Conservation (phyloP, 2,888 invertebrate genomes). For the Spilosoma lubricipeda region DNA sequence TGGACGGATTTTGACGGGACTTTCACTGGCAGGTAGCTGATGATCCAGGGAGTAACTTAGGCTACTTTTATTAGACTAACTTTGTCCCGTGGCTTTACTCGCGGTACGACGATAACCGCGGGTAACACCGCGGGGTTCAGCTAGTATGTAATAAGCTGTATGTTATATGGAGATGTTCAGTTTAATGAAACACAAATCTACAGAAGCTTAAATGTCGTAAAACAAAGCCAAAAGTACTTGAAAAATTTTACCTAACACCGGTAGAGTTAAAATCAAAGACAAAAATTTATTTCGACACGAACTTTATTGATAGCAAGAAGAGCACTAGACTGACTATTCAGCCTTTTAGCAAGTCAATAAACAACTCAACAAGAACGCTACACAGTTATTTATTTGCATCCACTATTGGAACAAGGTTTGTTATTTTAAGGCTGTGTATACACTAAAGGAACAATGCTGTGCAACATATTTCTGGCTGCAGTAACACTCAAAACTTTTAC, state of each 20-base stretch:
- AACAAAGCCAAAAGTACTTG: not conserved
- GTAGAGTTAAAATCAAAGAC: slow-evolving; percentile 14
- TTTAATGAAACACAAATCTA: slow-evolving; percentile 7
- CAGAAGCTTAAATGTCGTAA: not conserved
- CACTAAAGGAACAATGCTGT: not conserved
- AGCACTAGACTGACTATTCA: slow-evolving; percentile 37
- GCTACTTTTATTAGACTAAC: no score
- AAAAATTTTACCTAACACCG: slow-evolving; percentile 4
- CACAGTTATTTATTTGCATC: slow-evolving; percentile 50
- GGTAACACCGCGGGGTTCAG: no score
- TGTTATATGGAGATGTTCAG: not conserved
- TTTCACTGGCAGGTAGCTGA: no score
- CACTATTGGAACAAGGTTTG: slow-evolving; percentile 26
- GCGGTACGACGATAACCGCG: no score
- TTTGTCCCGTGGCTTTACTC: no score
- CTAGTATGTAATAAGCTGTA: not conserved
- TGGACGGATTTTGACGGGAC: no score
- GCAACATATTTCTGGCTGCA: not conserved
- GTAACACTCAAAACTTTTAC: not conserved
- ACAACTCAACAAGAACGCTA: slow-evolving; percentile 45
- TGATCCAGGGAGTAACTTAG: no score
- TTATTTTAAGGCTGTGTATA: slow-evolving; percentile 27
- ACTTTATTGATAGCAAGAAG: slow-evolving; percentile 43
- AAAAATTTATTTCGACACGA: slow-evolving; percentile 44
- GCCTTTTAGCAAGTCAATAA: slow-evolving; percentile 51